Percentiles rank a stretch among this genome's conserved stretches.
These are phyloP conservation scores for Meloidogyne floridensis DNA, from an alignment of 1,140 invertebrate species.

Conservation along the genomic window DNA sequence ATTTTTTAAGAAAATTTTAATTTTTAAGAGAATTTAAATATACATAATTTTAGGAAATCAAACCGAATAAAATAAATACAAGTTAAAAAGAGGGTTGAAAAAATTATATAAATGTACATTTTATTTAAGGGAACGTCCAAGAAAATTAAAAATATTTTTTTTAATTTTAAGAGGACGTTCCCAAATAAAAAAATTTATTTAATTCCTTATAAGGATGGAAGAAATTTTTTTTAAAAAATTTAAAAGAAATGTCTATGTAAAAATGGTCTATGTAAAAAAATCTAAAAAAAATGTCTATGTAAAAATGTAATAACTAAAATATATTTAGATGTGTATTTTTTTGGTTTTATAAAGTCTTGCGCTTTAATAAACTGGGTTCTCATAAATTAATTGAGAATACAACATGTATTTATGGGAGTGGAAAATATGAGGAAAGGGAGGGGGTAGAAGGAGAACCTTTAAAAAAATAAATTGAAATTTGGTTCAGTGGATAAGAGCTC, in stretches of 20 bases:
- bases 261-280: not conserved
- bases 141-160: too few species aligned
- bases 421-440: not conserved
- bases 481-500: not conserved
- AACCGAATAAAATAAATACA: too few species aligned
- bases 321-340: not conserved
- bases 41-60: too few species aligned
- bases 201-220: not conserved
- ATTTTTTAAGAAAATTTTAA: too few species aligned
- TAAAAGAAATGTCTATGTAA: not conserved
- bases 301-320: not conserved
- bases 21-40: too few species aligned
- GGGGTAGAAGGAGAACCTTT: not conserved
- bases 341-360: not conserved
- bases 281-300: not conserved
- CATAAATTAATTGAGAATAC: constrained; percentile 4
- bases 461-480: not conserved
- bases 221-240: not conserved
- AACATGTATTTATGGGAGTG: not conserved
- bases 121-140: too few species aligned
- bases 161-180: not conserved
- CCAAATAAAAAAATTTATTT: not conserved
- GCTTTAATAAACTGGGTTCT: not conserved
- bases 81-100: too few species aligned
- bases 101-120: too few species aligned